phyloP scores from a whole-genome alignment of 2,113 vertebrate genomes.

The Eurypyga helias region DNA sequence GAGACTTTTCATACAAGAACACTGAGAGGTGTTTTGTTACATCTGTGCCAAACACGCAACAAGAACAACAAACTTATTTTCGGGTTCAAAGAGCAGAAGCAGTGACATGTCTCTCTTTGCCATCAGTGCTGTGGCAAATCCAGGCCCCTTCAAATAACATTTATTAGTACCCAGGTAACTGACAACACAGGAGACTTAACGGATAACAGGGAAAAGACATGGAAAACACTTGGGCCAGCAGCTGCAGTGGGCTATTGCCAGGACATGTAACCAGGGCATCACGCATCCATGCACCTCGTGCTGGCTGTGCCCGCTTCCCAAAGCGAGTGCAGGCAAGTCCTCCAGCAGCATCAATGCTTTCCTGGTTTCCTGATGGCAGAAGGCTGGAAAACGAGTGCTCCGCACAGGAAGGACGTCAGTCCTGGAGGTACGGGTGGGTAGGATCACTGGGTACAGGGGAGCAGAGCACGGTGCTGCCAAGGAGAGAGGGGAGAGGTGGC shows the following conservation, averaged over 20 bases:
- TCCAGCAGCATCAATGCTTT: not conserved
- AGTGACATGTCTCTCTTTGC: not conserved
- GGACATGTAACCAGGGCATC: rapidly evolving
- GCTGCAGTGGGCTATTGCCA: not conserved
- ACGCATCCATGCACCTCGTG: rapidly evolving
- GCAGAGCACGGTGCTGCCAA: not conserved
- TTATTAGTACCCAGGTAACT: not conserved
- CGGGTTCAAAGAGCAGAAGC: not conserved
- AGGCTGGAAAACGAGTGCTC: not conserved
- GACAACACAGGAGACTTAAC: rapidly evolving
- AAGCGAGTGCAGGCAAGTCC: not conserved
- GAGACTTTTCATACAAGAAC: rapidly evolving
- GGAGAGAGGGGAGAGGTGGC: not conserved
- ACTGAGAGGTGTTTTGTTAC: not conserved
- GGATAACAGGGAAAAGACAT: not conserved
- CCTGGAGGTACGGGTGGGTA: not conserved
- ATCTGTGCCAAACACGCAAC: not conserved
- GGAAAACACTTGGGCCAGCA: not conserved
- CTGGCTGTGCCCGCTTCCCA: not conserved
- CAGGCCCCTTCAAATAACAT: not conserved
- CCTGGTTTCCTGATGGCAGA: not conserved
- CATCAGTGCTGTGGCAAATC: not conserved
- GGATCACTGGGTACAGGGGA: not conserved
- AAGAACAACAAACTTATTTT: no score
- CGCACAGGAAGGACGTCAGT: rapidly evolving